Percentiles rank a stretch among this genome's conserved stretches.
phyloP scores from a whole-genome alignment of 2,113 vertebrate genomes.

The Ranitomeya imitator region DNA sequence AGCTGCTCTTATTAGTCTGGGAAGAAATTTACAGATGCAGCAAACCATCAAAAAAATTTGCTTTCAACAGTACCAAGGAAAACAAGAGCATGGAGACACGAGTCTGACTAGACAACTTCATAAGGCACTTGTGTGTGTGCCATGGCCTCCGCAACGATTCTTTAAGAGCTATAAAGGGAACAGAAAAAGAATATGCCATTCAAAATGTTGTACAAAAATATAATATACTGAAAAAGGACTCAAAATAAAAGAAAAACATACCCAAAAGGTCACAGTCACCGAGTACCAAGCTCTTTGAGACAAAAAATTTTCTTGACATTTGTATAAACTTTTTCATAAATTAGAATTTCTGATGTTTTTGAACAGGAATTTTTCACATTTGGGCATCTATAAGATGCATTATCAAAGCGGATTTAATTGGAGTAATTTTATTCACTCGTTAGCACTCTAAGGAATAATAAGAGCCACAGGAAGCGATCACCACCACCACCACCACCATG shows the following conservation, averaged over 20 bases:
- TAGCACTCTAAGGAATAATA: neutral
- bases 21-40: slow-evolving; percentile 15
- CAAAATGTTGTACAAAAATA: neutral
- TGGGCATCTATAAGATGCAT: neutral
- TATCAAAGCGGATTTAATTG: neutral
- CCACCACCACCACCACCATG: neutral
- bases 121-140: slow-evolving; percentile 1
- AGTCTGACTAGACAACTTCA: slow-evolving; percentile 36
- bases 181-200: neutral
- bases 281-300: neutral
- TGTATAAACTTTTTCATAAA: neutral
- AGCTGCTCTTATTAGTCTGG: slow-evolving; percentile 20
- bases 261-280: neutral
- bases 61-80: slow-evolving; percentile 6
- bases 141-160: neutral
- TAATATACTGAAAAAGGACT: neutral
- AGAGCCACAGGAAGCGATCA: neutral
- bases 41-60: slow-evolving; percentile 25
- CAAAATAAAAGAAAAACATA: neutral
- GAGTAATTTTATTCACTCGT: neutral
- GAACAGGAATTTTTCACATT: neutral
- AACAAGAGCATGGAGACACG: slow-evolving; percentile 19
- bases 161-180: neutral
- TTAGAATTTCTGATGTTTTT: neutral
- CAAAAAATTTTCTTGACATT: neutral